Evolutionary conservation across 2,113 vertebrate genomes (phyloP).

Genomic region (Motacilla alba): DNA sequence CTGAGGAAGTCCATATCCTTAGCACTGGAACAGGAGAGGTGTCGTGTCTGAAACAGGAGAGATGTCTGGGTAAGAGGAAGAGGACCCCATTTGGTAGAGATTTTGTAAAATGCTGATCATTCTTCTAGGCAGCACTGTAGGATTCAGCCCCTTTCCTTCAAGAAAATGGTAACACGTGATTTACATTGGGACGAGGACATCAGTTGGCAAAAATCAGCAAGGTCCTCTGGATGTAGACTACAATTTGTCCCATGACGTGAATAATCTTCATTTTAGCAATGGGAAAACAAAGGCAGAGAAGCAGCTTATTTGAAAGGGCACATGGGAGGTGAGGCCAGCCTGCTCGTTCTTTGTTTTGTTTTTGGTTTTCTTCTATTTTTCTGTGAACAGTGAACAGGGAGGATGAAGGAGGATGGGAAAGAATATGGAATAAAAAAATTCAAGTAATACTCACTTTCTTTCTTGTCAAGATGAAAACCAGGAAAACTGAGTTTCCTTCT

Average conservation of each 20-base stretch:
- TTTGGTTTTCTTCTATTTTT: neutral
- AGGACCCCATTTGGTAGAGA: neutral
- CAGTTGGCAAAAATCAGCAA: neutral
- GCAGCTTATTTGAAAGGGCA: neutral
- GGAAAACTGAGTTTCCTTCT: neutral
- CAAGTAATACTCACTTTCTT: neutral
- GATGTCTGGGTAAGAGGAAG: neutral
- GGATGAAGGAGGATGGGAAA: neutral
- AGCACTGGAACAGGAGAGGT: neutral
- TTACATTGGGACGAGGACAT: neutral
- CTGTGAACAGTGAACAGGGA: neutral
- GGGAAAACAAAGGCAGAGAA: neutral
- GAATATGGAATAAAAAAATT: neutral
- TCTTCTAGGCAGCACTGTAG: neutral
- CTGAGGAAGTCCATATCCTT: neutral
- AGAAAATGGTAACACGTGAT: rapidly evolving
- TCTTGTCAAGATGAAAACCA: neutral
- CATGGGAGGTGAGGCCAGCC: neutral
- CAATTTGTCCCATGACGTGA: neutral
- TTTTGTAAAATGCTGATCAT: neutral
- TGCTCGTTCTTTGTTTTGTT: neutral
- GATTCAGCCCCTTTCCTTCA: neutral
- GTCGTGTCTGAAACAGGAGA: neutral
- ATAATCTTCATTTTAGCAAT: neutral
- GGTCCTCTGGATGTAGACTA: neutral